Evolutionary conservation across 2,797 vertebrate genomes (phyloP).

Genomic region (Ara ararauna): DNA sequence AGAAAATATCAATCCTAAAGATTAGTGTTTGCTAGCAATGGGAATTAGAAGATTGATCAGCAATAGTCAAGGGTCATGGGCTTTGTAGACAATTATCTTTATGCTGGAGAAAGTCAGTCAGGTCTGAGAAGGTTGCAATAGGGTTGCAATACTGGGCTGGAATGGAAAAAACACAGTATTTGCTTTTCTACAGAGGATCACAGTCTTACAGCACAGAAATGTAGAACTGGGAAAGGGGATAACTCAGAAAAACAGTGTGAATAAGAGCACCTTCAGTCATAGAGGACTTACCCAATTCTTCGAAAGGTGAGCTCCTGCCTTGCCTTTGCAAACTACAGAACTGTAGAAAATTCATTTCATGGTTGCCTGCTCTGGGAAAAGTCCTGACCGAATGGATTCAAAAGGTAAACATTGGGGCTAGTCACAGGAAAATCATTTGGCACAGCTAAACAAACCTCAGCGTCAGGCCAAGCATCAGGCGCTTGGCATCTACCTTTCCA

Average conservation of each 20-base stretch:
- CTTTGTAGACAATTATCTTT: neutral
- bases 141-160: neutral
- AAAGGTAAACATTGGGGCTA: neutral
- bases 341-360: neutral
- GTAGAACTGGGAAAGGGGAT: neutral
- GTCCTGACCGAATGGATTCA: neutral
- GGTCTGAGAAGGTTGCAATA: neutral
- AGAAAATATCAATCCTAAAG: neutral
- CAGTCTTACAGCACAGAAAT: neutral
- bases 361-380: slow-evolving; percentile 18
- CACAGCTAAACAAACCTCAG: neutral
- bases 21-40: neutral
- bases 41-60: neutral
- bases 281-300: neutral
- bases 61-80: neutral
- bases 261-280: neutral
- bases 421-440: neutral
- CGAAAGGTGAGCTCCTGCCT: neutral
- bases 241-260: neutral
- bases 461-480: neutral
- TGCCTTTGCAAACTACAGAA: neutral
- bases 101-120: neutral
- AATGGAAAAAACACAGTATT: neutral
- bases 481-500: neutral
- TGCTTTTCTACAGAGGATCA: neutral